phyloP scores from a whole-genome alignment of 2,888 invertebrate species.

The Dasypolia templi region DNA sequence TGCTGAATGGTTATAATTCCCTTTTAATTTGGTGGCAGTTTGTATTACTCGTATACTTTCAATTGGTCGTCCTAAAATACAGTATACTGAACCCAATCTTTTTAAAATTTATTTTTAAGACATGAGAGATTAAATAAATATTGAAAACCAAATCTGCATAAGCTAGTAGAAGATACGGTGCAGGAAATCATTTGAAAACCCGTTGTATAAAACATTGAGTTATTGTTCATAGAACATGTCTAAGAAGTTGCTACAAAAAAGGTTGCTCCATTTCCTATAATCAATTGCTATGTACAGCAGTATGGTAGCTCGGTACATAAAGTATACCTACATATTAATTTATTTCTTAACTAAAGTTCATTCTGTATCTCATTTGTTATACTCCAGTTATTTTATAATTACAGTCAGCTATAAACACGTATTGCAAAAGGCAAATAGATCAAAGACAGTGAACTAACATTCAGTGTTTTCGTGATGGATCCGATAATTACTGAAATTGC shows the following conservation, averaged over 20 bases:
- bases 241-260: slow-evolving; percentile 24
- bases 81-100: background rate
- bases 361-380: slow-evolving; percentile 47
- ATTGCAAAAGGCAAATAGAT: slow-evolving; percentile 53
- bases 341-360: slow-evolving; percentile 45
- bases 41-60: background rate
- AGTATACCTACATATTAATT: slow-evolving; percentile 24
- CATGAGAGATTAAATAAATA: background rate
- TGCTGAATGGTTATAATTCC: background rate
- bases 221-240: background rate
- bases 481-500: slow-evolving; percentile 30
- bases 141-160: background rate
- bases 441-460: slow-evolving; percentile 28
- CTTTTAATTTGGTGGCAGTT: background rate
- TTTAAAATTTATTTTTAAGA: too few species aligned
- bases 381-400: slow-evolving; percentile 57
- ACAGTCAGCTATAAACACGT: slow-evolving; percentile 25
- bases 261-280: slow-evolving; percentile 11
- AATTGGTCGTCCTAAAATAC: background rate
- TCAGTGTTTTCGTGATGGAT: slow-evolving; percentile 32
- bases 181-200: background rate
- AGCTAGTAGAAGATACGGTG: too few species aligned
- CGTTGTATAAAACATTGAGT: slow-evolving; percentile 3
- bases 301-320: slow-evolving; percentile 17
- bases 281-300: slow-evolving; percentile 15